A percentile compares a stretch with the other conserved stretches of the same genome.
phyloP scores from a whole-genome alignment of 1,140 invertebrate species.

The Achatina immaculata region DNA sequence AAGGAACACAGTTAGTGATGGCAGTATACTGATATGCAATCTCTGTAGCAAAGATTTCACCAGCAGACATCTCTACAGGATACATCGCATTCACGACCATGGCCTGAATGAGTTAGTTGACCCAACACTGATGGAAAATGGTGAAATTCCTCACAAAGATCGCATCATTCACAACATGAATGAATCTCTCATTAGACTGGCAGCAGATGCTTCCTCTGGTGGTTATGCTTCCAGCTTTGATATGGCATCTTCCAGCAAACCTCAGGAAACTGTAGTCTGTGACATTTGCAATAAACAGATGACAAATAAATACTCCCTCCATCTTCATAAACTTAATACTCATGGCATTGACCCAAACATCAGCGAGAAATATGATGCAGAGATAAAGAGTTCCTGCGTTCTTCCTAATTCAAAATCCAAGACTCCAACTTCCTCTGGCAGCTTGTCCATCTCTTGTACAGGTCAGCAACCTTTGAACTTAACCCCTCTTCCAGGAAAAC shows the following conservation, averaged over 20 bases:
- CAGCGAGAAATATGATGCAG: slow-evolving; percentile 33
- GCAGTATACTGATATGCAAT: slow-evolving; percentile 52
- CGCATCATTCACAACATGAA: slow-evolving; percentile 44
- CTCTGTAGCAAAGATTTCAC: slow-evolving; percentile 68
- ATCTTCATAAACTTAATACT: slow-evolving; percentile 99
- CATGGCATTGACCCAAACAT: slow-evolving; percentile 83
- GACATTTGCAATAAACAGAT: slow-evolving; percentile 98
- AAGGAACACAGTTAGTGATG: neutral
- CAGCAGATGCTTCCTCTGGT: slow-evolving; percentile 42
- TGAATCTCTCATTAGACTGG: slow-evolving; percentile 40
- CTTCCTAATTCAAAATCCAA: slow-evolving; percentile 21
- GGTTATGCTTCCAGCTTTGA: slow-evolving; percentile 34
- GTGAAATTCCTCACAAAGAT: slow-evolving; percentile 44
- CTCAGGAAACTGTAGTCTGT: slow-evolving; percentile 80
- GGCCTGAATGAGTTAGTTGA: slow-evolving; percentile 57
- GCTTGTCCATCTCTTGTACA: neutral
- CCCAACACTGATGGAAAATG: slow-evolving; percentile 44
- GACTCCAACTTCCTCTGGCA: slow-evolving; percentile 31
- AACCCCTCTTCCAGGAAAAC: slow-evolving; percentile 38
- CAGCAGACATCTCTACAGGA: slow-evolving; percentile 64
- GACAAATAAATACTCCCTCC: slow-evolving; percentile 99
- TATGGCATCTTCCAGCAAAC: neutral
- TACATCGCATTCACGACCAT: slow-evolving; percentile 67
- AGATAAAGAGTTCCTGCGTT: neutral
- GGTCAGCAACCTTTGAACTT: slow-evolving; percentile 37